Conservation (phyloP, 2,888 invertebrate species). For the Branchellion lobata region DNA sequence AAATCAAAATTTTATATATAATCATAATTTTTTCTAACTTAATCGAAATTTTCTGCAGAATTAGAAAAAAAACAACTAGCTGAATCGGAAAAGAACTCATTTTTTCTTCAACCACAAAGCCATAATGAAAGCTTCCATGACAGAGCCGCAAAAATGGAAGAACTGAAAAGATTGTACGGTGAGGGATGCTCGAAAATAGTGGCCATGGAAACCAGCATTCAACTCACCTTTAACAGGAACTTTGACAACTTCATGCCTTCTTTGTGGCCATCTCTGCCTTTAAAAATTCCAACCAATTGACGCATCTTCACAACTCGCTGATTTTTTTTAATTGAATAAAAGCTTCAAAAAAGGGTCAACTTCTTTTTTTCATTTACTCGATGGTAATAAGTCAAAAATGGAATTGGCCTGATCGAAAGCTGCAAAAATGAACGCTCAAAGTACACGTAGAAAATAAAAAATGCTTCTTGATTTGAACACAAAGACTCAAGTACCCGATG, state of each 20-base stretch:
- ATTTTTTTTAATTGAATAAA: not conserved
- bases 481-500: no score
- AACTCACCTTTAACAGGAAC: conserved; percentile 70
- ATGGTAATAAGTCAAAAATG: no score
- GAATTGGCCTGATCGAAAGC: no score
- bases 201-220: conserved; percentile 74
- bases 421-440: no score
- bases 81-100: not conserved
- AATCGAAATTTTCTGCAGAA: no score
- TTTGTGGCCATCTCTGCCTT: conserved; percentile 75
- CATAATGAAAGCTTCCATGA: not conserved
- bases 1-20: no score
- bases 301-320: conserved; percentile 30
- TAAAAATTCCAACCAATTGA: no score
- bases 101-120: not conserved
- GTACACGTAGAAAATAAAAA: no score
- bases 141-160: conserved; percentile 53
- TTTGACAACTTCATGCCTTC: conserved; percentile 69
- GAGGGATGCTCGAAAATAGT: conserved; percentile 70
- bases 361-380: no score
- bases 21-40: no score
- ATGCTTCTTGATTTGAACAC: no score
- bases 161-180: conserved; percentile 67
- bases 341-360: no score
- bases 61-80: not conserved